Evolutionary conservation across 1,140 invertebrate genomes (phyloP), one percentile per base, ranked within the genome.

Genomic region (Heterodera schachtii): DNA sequence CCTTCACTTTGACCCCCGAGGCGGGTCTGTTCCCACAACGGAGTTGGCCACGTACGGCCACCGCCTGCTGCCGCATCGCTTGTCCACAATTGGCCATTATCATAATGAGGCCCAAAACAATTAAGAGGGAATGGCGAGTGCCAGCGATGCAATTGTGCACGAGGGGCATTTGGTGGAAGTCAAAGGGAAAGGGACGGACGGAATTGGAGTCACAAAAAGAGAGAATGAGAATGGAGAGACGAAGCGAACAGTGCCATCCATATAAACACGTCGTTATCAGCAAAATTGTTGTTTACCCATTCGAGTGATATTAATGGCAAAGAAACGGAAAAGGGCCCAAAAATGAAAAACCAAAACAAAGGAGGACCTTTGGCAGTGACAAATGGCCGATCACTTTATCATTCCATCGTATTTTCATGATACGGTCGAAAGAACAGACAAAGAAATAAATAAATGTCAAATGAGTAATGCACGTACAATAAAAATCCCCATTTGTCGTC

Each of bases 1-100:
- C 70, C 78, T 86, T 86, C 1, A 86, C 85, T 49, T 88, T 83
- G 9, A 84, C 86, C 49, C 87, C 84, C 43, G 46, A 71, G 19
- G 79, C 76, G 16, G 85, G 84, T 43, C 52, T 46, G 64, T 46
- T 64, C 69, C 82, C 82, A 64, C 85, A 86, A 19, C 78, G 31
- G 21, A 86, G 71, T 64, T 83, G 70, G 41, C 85, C 85, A 49
- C 87, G 87, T 13, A 82, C 86, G 19, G 84, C 85, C 69, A 88
- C 86, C 21, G 87, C 85, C 71, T 86, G 85, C 76, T 86, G 84
- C 16, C 86, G 76, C 80, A 86, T 84, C n/a, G 85, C 84, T 4
- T 19, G 57, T 21, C 69, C 69, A n/a, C 19, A 71, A 11, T 41
- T 11, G 69, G 69, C 9, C 69, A 64, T 64, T 19, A 46, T 21